Base-by-base conservation (phyloP, 2,113 vertebrate genomes). In the Pterocles burchelli region DNA sequence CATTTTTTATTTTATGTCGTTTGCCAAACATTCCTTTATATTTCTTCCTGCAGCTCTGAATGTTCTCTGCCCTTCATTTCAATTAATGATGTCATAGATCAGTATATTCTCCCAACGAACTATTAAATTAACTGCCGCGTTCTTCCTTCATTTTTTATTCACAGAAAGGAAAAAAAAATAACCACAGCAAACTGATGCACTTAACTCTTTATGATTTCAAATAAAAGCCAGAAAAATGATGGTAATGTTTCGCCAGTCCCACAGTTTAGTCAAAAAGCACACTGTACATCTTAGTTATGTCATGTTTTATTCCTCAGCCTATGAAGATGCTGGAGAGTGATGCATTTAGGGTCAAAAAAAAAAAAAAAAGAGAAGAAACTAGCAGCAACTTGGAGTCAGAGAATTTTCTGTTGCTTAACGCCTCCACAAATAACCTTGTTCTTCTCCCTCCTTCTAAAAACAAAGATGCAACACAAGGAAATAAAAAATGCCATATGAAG, bases 151-250 rank as follows among this genome's bases (percentile, higher is more conserved):
- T 90, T 91, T 95, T 91, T 96, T 77, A 89, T 75, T 72, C 70
- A 68, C 48, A 58, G 79, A 54, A 84, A 52, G 52, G 59, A 77
- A 85, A 62, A 55, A 86, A 82, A 90, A 87, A 87, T 51, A 89
- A 91, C 49, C 67, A 63, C 66, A 79, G 85, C 66, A 94, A 97
- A 96, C 82, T 62, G 79, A 89, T 77, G 81, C 85, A 85, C 96
- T 97, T 96, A 96, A 94, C 95, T 96, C 92, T 93, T 94, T 91
- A 95, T 91, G 90, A 93, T 90, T 96, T 93, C 93, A 87, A 96
- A 96, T 97, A 95, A 97, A 96, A 97, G 88, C 62, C 73, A 93
- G 88, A 91, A 90, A 97, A 96, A 94, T 96, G 45, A 96, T 91
- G 86, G 85, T 31, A 93, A 92, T 95, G 94, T 82, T 94, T 95